A percentile compares a stretch with the other conserved stretches of the same genome.
Conservation (phyloP, 2,888 invertebrate species). For the Flexamia atlantica region DNA sequence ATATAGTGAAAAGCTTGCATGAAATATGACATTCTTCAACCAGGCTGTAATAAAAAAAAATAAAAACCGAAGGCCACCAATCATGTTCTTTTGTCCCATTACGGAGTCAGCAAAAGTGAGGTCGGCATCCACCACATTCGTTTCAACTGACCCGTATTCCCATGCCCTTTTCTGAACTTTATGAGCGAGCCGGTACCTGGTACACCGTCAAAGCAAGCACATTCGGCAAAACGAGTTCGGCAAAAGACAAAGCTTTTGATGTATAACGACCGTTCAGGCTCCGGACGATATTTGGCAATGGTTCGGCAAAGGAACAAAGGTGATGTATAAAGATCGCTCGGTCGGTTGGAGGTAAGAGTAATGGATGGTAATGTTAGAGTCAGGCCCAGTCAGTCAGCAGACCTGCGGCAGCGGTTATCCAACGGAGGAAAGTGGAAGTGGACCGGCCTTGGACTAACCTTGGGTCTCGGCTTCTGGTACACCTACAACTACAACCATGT, state of each 20-base stretch:
- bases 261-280: too few relatives aligned
- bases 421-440: constrained; percentile 46
- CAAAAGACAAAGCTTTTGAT: too few relatives aligned
- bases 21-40: too few relatives aligned
- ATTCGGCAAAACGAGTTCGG: background rate
- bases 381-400: background rate
- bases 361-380: background rate
- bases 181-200: background rate
- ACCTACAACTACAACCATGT: background rate
- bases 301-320: background rate
- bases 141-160: background rate
- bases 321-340: background rate
- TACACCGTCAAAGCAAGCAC: background rate
- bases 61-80: too few relatives aligned
- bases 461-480: constrained; percentile 9
- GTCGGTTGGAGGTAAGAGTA: background rate
- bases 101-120: background rate
- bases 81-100: background rate
- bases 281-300: too few relatives aligned
- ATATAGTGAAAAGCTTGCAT: too few relatives aligned
- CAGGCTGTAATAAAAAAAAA: too few relatives aligned
- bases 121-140: background rate
- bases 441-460: constrained; percentile 31
- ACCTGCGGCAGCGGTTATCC: background rate
- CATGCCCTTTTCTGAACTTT: background rate